Conservation (phyloP, 1,140 invertebrate genomes). For the Drosophila yakuba region DNA sequence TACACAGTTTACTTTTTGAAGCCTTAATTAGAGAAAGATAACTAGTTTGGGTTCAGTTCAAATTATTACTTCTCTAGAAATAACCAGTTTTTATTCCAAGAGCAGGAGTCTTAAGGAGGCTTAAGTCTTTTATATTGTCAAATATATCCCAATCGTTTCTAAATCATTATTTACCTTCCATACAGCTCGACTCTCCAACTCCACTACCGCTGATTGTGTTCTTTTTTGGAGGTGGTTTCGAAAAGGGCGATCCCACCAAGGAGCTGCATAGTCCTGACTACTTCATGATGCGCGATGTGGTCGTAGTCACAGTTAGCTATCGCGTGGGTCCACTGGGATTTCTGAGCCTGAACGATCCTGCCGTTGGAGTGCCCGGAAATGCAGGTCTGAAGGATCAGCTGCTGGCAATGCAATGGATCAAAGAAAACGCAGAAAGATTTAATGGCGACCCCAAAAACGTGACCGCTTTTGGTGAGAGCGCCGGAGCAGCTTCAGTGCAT, state of each 20-base stretch:
- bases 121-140: no score
- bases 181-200: constrained; percentile 44
- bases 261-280: constrained; percentile 86
- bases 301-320: constrained; percentile 85
- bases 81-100: no score
- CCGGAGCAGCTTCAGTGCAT: constrained; percentile 84
- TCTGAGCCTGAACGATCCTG: constrained; percentile 85
- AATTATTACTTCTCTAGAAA: no score
- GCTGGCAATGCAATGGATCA: constrained; percentile 81
- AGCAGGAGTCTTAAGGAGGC: no score
- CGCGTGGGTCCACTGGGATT: constrained; percentile 86
- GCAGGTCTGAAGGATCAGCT: constrained; percentile 86
- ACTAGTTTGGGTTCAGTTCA: no score
- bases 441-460: constrained; percentile 78
- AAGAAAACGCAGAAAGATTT: constrained; percentile 70
- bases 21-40: no score
- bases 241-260: constrained; percentile 83
- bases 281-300: constrained; percentile 86
- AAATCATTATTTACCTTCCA: background rate
- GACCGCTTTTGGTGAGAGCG: constrained; percentile 81
- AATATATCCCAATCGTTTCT: no score
- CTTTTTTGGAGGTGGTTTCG: constrained; percentile 89
- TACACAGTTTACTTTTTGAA: no score
- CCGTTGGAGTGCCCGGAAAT: constrained; percentile 85
- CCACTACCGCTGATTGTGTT: constrained; percentile 71